Evolutionary conservation across 2,113 vertebrate genomes (phyloP).

Genomic region (Anhinga rufa): DNA sequence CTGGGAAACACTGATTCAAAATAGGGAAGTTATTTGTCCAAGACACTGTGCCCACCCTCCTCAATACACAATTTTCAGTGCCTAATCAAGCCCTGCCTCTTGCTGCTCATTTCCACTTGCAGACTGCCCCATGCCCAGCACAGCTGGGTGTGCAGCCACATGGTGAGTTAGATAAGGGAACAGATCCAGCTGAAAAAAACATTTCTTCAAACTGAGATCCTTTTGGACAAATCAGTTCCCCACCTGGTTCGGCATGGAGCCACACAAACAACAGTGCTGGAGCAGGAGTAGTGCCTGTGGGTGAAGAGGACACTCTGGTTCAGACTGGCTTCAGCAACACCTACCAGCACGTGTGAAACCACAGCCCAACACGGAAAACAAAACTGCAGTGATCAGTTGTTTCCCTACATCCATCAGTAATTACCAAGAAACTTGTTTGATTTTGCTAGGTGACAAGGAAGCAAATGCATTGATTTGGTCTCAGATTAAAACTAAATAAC

Average conservation of each 20-base stretch:
- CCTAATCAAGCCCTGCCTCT: not conserved
- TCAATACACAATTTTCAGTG: not conserved
- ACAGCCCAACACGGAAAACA: not conserved
- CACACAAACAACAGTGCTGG: not conserved
- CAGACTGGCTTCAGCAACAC: not conserved
- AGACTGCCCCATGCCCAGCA: not conserved
- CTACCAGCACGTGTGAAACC: not conserved
- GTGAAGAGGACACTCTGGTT: not conserved
- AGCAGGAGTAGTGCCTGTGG: no score
- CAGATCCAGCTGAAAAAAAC: not conserved
- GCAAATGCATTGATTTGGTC: not conserved
- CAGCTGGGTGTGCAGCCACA: not conserved
- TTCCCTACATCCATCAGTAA: not conserved
- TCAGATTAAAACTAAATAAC: not conserved
- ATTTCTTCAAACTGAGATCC: not conserved
- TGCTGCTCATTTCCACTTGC: not conserved
- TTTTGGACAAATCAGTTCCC: not conserved
- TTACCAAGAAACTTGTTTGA: not conserved
- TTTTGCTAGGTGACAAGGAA: not conserved
- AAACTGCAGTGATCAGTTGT: not conserved
- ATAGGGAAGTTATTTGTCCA: not conserved
- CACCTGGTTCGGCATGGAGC: not conserved
- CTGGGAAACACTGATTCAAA: not conserved
- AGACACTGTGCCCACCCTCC: not conserved
- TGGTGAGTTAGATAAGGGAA: not conserved